Percentiles rank a stretch among this genome's conserved stretches.
phyloP scores from a whole-genome alignment of 2,797 vertebrate species.

The Podargus strigoides region DNA sequence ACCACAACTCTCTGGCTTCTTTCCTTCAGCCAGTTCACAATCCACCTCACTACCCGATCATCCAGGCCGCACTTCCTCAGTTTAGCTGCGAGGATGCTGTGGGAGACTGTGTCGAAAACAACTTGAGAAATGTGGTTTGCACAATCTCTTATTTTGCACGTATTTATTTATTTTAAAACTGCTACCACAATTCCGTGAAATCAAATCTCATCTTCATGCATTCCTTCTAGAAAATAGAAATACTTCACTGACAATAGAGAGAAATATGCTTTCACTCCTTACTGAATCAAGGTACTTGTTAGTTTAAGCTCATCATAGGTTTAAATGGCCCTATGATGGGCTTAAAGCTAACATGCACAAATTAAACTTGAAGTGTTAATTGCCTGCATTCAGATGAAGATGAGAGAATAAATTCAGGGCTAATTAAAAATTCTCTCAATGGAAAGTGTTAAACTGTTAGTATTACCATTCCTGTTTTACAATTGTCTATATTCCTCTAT shows the following conservation, averaged over 20 bases:
- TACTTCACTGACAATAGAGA: background rate
- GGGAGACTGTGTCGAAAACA: too few relatives aligned
- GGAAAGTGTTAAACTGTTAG: background rate
- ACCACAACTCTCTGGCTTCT: too few relatives aligned
- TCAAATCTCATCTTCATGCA: background rate
- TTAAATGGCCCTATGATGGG: background rate
- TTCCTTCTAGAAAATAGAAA: background rate
- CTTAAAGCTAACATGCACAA: background rate
- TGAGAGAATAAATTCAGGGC: background rate
- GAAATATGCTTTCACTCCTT: background rate
- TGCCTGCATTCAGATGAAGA: background rate
- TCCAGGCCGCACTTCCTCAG: too few relatives aligned
- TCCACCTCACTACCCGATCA: too few relatives aligned
- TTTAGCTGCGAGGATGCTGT: too few relatives aligned
- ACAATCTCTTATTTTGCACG: background rate
- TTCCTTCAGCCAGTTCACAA: too few relatives aligned
- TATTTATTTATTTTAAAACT: background rate
- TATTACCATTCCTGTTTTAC: background rate
- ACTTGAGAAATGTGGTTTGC: background rate
- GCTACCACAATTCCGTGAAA: background rate
- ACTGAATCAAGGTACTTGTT: background rate
- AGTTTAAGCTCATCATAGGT: background rate
- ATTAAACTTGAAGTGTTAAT: background rate
- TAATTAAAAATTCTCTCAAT: background rate
- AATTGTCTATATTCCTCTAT: background rate